Evolutionary conservation across 2,113 vertebrate genomes (phyloP), one percentile per base, ranked within the genome.

Genomic region (Amblyopsis rosae): DNA sequence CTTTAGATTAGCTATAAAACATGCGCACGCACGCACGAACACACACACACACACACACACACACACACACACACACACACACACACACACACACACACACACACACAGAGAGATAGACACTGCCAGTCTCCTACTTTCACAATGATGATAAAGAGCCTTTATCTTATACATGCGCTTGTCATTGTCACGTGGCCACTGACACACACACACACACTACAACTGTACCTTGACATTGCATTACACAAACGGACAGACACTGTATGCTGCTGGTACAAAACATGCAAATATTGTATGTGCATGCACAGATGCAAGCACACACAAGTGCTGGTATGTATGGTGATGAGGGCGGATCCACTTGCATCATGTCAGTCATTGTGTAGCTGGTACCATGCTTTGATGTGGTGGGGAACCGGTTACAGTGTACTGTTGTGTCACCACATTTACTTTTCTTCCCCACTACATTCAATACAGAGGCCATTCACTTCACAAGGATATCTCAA

Each of bases 61-160:
- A 60, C 33, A 45, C 11, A 15, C 58, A 45, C 58, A 60, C 32
- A 60, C 58, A 45, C 33, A 60, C 33, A 41, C 58, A 60, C 58
- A 33, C 12, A 15, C 12, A 35, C 59, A 45, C 33, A 15, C 32
- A n/a, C 59, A 46, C 33, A 60, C 32, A 46, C 59, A 60, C 33
- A 60, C 71, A 35, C 74, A 72, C 76, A 73, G 51, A 51, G 35
- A 33, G 70, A 64, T 65, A 67, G 67, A 77, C 80, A 72, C 78
- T 85, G 72, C 85, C 79, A 75, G 85, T 77, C 83, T 79, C 82
- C 82, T 55, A 66, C 72, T 67, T 70, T 70, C 72, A 2, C 1
- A 11, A 66, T 61, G 51, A 66, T 61, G 51, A 81, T 71, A 79
- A 82, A 83, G 69, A 13, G 5, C 50, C 75, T 83, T 83, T 89